Base-by-base conservation (phyloP, 2,797 vertebrate species). In the Fundulus diaphanus region DNA sequence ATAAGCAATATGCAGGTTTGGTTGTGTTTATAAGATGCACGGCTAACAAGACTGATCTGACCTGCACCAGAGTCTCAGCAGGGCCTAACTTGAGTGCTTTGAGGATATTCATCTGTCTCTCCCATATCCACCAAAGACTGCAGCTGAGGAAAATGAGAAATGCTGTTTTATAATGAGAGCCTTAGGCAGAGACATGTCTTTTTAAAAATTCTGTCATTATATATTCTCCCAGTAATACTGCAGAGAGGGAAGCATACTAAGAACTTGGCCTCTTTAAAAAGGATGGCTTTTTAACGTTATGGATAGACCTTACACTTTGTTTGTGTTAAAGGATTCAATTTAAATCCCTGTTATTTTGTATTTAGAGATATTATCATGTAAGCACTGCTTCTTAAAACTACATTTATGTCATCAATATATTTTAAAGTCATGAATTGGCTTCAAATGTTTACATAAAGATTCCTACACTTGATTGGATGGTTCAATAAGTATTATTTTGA, bases 141-240 rank as follows among this genome's bases (percentile, higher is more conserved):
- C 85, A 89, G 85, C 80, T 74, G 75, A 92, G 82, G 86, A 92
- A 93, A 93, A 93, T 92, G 90, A 92, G 90, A 90, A 92, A 90
- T 88, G 81, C 85, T 92, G 90, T 92, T 92, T 94, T 92, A 92
- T 94, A 92, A 94, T 88, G 86, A 93, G 82, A 91, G 92, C 93
- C 92, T 61, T 72, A 92, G 92, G 92, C 91, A 92, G 89, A 93
- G 82, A 78, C 86, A 89, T 90, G 88, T 90, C 88, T 94, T 92
- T 93, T 76, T 84, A 90, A 91, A 90, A 92, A 92, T 89, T 80
- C 87, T 92, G 85, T 91, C 85, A 89, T 94, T 93, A 93, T 90
- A 89, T 94, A 96, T 95, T 94, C 90, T 90, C 81, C 85, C 56
- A 82, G 90, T 92, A 88, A 88, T 88, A 78, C 89, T 82, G 89